These are phyloP conservation scores for Lycodopsis pacificus DNA, from an alignment of 2,797 vertebrate species.

Conservation along the genomic window DNA sequence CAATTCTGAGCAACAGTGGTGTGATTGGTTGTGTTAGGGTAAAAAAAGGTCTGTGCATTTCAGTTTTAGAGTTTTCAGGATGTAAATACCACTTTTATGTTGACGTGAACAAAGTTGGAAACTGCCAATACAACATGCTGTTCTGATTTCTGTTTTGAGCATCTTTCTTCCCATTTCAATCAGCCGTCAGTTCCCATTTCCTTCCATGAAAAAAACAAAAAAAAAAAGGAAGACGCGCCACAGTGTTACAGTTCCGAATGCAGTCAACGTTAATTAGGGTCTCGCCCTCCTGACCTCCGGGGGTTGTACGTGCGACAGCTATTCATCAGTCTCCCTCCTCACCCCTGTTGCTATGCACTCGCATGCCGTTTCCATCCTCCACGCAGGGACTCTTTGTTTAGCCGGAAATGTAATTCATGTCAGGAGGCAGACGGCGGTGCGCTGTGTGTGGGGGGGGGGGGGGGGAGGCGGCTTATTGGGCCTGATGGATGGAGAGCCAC, in stretches of 20 bases:
- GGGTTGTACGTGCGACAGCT: constrained; percentile 51
- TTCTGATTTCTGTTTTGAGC: background rate
- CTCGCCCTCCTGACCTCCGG: constrained; percentile 34
- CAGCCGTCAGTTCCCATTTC: constrained; percentile 16
- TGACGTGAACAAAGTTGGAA: too few relatives aligned
- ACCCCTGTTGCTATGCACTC: constrained; percentile 46
- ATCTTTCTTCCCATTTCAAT: constrained; percentile 35
- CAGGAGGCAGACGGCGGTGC: constrained; percentile 36
- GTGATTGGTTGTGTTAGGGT: too few relatives aligned
- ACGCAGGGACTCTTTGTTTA: constrained; percentile 41
- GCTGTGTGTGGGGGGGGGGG: constrained; percentile 10
- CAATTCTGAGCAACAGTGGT: too few relatives aligned
- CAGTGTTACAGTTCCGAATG: constrained; percentile 17
- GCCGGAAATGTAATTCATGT: constrained; percentile 62
- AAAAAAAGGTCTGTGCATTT: too few relatives aligned
- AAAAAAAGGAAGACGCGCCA: background rate
- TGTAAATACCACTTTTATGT: too few relatives aligned
- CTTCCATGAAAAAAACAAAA: constrained; percentile 1
- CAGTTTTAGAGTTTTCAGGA: too few relatives aligned
- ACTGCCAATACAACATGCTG: too few relatives aligned
- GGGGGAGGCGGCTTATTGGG: constrained; percentile 15
- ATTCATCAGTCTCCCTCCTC: constrained; percentile 55
- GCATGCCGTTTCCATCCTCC: constrained; percentile 23
- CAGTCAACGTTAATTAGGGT: constrained; percentile 49
- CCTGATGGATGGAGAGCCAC: constrained; percentile 46